Evolutionary conservation across 2,113 vertebrate species (phyloP), one percentile per base, ranked within the genome.

Genomic region (Myodes glareolus): DNA sequence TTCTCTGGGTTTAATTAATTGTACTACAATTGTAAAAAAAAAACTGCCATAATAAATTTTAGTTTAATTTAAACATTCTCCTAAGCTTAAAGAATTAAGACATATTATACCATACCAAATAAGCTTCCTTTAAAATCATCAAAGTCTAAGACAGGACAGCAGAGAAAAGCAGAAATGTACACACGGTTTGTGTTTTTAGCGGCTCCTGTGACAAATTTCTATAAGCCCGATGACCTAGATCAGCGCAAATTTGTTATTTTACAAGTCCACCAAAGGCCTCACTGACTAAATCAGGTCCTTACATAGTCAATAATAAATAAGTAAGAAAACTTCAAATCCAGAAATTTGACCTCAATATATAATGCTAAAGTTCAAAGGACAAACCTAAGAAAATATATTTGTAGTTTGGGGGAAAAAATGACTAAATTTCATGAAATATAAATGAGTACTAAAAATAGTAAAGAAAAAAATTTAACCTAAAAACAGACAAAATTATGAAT

Each of bases 1-100:
- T 1, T 58, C 55, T 58, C 17, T 17, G 55, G 4, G 5, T 58
- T 58, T 58, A 58, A 58, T 21, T 7, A 58, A 58, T 58, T 21
- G 55, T 58, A 21, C 55, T 58, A 21, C 55, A 58, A 58, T 8
- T 25, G 14, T 50, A n/a, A n/a, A n/a, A n/a, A n/a, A n/a, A n/a
- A n/a, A n/a, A n/a, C n/a, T 84, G 14, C 21, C 39, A 77, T 42
- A 77, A 76, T 67, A 89, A 92, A 96, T 70, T 88, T 68, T 31
- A 94, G 14, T 50, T 84, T 61, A 55, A 70, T 55, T 65, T 39
- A 84, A 84, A 61, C 77, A 55, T 50, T 75, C 61, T 96, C 47
- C 47, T 9, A 89, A 29, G n/a, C 16, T 52, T 42, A 89, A 89
- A 65, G 36, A 92, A 72, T 31, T 67, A 70, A 77, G n/a, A 42